Evolutionary conservation across 2,888 invertebrate genomes (phyloP).

Genomic region (Macrophya annulata): DNA sequence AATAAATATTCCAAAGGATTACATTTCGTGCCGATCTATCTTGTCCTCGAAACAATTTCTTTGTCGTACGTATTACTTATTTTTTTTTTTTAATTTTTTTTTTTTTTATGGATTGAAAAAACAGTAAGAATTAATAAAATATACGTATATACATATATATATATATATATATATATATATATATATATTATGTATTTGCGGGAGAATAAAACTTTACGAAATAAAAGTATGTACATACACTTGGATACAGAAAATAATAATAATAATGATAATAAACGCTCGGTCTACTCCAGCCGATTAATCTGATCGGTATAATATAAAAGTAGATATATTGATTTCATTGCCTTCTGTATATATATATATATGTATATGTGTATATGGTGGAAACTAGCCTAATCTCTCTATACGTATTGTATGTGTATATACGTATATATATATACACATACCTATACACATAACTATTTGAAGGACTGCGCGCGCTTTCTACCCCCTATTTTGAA

Average conservation of each 20-base stretch:
- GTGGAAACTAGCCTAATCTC: slow-evolving; percentile 63
- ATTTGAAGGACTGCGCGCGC: slow-evolving; percentile 64
- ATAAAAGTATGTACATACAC: not conserved
- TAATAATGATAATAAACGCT: not conserved
- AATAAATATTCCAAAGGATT: slow-evolving; percentile 3
- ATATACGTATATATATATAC: too few species aligned
- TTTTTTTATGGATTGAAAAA: not conserved
- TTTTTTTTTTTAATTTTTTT: not conserved
- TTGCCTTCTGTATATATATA: not conserved
- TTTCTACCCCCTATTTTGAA: slow-evolving; percentile 49
- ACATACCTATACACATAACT: slow-evolving; percentile 58
- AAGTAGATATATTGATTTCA: slow-evolving; percentile 28
- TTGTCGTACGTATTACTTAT: not conserved
- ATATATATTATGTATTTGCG: not conserved
- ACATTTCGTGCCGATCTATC: not conserved
- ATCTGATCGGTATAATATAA: slow-evolving; percentile 16
- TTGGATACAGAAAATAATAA: not conserved
- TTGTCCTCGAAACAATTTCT: not conserved
- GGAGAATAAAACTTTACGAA: not conserved
- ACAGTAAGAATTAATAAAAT: not conserved
- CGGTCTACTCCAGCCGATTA: not conserved
- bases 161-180: too few species aligned
- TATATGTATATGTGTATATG: not conserved
- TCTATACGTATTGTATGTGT: not conserved
- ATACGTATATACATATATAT: not conserved